Conservation (phyloP, 2,113 vertebrate genomes). For the Oreochromis tanganicae region DNA sequence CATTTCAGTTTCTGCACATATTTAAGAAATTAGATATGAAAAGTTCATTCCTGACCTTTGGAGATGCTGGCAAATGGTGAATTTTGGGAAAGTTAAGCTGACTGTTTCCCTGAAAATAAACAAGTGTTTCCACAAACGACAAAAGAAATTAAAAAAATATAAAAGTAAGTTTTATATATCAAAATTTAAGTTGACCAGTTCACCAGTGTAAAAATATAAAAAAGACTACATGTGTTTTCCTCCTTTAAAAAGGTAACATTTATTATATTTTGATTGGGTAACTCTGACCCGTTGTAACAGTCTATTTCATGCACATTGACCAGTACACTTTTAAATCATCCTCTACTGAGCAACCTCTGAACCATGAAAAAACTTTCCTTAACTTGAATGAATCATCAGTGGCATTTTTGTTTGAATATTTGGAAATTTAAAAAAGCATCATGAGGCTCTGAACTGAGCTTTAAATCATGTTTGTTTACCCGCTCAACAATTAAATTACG, state of each 20-base stretch:
- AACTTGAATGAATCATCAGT: background rate
- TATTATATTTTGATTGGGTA: background rate
- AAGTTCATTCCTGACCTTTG: background rate
- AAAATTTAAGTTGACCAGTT: background rate
- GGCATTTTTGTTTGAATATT: background rate
- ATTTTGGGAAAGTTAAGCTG: background rate
- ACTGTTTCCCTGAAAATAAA: background rate
- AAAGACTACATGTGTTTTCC: background rate
- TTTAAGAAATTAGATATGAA: background rate
- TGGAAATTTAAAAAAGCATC: background rate
- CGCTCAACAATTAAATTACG: background rate
- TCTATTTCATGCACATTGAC: background rate
- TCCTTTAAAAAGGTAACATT: background rate
- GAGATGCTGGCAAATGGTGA: background rate
- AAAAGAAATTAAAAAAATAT: background rate
- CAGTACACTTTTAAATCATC: background rate
- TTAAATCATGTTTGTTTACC: background rate
- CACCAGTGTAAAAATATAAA: background rate
- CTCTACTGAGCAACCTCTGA: background rate
- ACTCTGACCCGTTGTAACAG: rapidly evolving
- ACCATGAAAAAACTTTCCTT: background rate
- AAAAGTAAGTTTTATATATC: background rate
- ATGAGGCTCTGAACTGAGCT: background rate
- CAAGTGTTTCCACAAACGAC: background rate
- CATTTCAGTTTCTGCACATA: background rate